A percentile compares a stretch with the other conserved stretches of the same genome.
phyloP scores from a whole-genome alignment of 2,888 invertebrate genomes.

The Lycia hirtaria region DNA sequence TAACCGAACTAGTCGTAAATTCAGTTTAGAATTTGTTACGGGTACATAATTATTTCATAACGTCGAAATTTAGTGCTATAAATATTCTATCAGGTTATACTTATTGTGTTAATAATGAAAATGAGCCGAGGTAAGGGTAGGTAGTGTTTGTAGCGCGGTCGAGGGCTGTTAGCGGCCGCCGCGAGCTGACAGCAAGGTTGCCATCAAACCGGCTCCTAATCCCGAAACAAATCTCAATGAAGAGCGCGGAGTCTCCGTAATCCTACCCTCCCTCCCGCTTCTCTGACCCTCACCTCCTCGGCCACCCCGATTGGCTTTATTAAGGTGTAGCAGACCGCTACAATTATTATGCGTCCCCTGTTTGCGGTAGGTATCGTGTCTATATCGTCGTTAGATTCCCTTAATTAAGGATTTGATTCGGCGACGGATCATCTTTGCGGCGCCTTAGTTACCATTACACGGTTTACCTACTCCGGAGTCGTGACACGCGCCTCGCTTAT shows the following conservation, averaged over 20 bases:
- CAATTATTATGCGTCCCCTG: conserved; percentile 85
- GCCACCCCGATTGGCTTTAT: conserved; percentile 82
- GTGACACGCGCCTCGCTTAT: conserved; percentile 22
- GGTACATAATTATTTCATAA: conserved; percentile 56
- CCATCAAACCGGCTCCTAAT: conserved; percentile 81
- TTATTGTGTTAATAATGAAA: conserved; percentile 66
- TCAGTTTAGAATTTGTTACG: conserved; percentile 22
- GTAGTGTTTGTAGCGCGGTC: conserved; percentile 61
- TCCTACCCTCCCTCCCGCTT: conserved; percentile 61
- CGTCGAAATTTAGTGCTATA: conserved; percentile 63
- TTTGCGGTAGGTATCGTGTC: conserved; percentile 82
- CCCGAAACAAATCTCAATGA: conserved; percentile 85
- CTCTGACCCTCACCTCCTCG: conserved; percentile 51
- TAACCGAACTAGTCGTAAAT: conserved; percentile 28
- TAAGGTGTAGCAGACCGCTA: conserved; percentile 85
- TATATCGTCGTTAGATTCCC: conserved; percentile 77
- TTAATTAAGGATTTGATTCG: conserved; percentile 82
- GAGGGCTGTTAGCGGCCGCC: conserved; percentile 61
- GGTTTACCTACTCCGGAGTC: conserved; percentile 31
- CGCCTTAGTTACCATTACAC: conserved; percentile 51
- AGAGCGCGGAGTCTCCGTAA: conserved; percentile 79
- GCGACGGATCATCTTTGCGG: conserved; percentile 65
- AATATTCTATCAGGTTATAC: conserved; percentile 67
- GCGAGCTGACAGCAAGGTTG: conserved; percentile 66
- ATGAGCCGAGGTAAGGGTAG: conserved; percentile 51